Conservation (phyloP, 2,797 vertebrate genomes). For the Fistularia tabacaria region DNA sequence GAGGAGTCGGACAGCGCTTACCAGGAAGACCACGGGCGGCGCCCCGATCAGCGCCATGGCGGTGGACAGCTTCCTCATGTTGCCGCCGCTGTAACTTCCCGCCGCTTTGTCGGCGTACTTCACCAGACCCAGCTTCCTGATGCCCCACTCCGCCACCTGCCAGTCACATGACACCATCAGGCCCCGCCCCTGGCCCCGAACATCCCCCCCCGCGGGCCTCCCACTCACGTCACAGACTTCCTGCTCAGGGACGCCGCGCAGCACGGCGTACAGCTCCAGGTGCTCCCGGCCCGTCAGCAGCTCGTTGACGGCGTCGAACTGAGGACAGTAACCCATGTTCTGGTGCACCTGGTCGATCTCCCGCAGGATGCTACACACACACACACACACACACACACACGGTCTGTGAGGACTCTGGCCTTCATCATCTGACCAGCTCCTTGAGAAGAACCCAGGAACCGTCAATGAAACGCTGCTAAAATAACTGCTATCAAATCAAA, state of each 20-base stretch:
- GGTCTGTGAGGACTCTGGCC: too few relatives aligned
- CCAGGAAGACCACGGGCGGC: slow-evolving; percentile 93
- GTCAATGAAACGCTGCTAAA: too few relatives aligned
- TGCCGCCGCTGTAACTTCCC: slow-evolving; percentile 93
- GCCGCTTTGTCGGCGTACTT: slow-evolving; percentile 90
- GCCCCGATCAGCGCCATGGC: slow-evolving; percentile 93
- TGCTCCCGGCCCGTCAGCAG: slow-evolving; percentile 93
- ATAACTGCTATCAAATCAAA: too few relatives aligned
- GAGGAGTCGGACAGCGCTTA: slow-evolving; percentile 41
- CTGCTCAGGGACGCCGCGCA: slow-evolving; percentile 88
- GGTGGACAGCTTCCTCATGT: slow-evolving; percentile 93
- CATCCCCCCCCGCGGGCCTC: background rate
- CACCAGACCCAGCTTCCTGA: slow-evolving; percentile 88
- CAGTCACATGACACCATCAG: slow-evolving; percentile 18
- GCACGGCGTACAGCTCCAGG: slow-evolving; percentile 91
- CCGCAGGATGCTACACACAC: slow-evolving; percentile 80
- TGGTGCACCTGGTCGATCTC: slow-evolving; percentile 89
- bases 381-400: background rate
- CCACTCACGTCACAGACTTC: slow-evolving; percentile 90
- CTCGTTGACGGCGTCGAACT: slow-evolving; percentile 95
- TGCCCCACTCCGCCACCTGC: slow-evolving; percentile 84
- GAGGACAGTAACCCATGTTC: slow-evolving; percentile 97
- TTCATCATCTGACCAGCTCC: too few relatives aligned
- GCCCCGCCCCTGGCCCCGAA: background rate
- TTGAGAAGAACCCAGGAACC: too few relatives aligned